Evolutionary conservation across 2,888 invertebrate species (phyloP), one percentile per base, ranked within the genome.

Genomic region (Tetranychus piercei): DNA sequence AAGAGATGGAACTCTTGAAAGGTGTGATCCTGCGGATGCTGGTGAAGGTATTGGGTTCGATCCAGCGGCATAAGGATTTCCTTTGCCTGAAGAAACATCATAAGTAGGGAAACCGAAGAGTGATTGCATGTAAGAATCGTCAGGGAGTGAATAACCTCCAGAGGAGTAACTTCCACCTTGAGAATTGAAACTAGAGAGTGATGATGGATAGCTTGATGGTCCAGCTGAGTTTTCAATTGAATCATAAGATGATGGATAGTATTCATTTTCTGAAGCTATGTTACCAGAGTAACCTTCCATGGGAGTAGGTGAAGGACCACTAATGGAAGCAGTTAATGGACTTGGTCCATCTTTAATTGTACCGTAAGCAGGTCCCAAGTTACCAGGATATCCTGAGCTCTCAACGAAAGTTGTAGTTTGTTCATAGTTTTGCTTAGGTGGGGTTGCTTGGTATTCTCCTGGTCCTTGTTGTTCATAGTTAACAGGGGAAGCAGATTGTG

Each of bases 111-210:
- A 69, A 11, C 69, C 69, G 4, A 69, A 69, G 1, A 69, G 69
- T 8, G 69, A 69, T 22, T 18, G 22, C 69, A 69, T 69, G 34
- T 69, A 69, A 20, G 55, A 55, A 23, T 69, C 69, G 11, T 69
- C 69, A 20, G 69, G 69, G 9, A 69, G n/a, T 23, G 69, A 69
- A 23, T 69, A 69, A 23, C 69, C 69, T 20, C 69, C 69, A 6
- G 34, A 23, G 20, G 69, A 55, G 55, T 55, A 55, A 55, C 55
- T 55, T 55, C 11, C 55, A 15, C 55, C 69, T 6, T 20, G 69
- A 1, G 69, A 69, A 69, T 69, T 69, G 69, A 20, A 69, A 69
- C 22, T 22, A 23, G 55, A 7, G 9, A 15, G 55, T 55, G 55
- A 15, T 55, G 55, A 15, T 55, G 55, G 55, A 55, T 55, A 55